A percentile compares a stretch with the other conserved stretches of the same genome.
phyloP scores from a whole-genome alignment of 2,113 vertebrate species.

The Zosterops hypoxanthus region DNA sequence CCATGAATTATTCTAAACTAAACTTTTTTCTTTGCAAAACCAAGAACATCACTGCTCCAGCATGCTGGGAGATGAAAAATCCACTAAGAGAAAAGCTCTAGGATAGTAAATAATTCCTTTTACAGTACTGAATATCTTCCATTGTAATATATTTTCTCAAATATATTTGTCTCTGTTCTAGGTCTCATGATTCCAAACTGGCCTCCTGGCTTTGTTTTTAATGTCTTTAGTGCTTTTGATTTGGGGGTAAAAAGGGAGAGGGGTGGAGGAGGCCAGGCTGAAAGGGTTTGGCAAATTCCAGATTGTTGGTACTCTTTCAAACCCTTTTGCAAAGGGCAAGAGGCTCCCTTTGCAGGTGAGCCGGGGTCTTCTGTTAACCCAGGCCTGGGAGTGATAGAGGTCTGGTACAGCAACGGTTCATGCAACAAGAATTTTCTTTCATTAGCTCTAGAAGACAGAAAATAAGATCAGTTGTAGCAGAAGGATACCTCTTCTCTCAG shows the following conservation, averaged over 20 bases:
- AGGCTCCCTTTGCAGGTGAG: background rate
- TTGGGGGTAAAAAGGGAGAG: no score
- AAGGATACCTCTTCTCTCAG: background rate
- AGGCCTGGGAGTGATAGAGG: background rate
- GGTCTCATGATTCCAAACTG: background rate
- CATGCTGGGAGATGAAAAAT: background rate
- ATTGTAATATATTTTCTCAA: background rate
- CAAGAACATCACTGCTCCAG: background rate
- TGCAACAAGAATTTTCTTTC: background rate
- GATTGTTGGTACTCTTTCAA: background rate
- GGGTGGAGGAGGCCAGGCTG: background rate
- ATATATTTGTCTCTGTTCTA: background rate
- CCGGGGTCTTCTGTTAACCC: background rate
- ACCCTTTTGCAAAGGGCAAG: background rate
- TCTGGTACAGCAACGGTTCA: background rate
- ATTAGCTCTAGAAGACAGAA: background rate
- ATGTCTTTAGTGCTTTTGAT: background rate
- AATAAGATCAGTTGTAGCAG: background rate
- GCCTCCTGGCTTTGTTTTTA: background rate
- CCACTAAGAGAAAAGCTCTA: background rate
- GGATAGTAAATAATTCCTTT: background rate
- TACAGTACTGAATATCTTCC: background rate
- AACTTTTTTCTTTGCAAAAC: background rate
- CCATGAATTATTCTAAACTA: background rate
- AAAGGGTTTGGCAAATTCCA: background rate